Evolutionary conservation across 2,888 invertebrate genomes (phyloP).

Genomic region (Brachylomia viminalis): DNA sequence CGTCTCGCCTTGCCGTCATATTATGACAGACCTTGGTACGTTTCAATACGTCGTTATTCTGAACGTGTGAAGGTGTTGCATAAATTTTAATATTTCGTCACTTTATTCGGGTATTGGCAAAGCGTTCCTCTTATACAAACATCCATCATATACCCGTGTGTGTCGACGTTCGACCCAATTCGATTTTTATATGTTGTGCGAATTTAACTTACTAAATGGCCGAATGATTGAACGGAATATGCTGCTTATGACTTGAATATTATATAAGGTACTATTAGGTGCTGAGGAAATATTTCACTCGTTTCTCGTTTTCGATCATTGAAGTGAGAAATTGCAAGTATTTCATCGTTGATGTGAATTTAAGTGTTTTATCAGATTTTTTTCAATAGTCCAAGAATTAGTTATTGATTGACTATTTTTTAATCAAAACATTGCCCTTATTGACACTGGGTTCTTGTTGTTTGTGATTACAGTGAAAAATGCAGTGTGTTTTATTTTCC

Average conservation of each 20-base stretch:
- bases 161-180: slow-evolving; percentile 61
- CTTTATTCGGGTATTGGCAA: slow-evolving; percentile 57
- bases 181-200: slow-evolving; percentile 61
- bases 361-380: background rate
- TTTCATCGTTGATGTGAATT: slow-evolving; percentile 6
- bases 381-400: background rate
- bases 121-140: slow-evolving; percentile 50
- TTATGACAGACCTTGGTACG: slow-evolving; percentile 38
- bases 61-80: slow-evolving; percentile 50
- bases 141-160: slow-evolving; percentile 62
- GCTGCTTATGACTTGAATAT: slow-evolving; percentile 65
- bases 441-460: no score
- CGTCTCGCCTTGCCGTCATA: slow-evolving; percentile 29
- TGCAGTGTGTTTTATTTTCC: background rate
- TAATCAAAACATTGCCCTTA: background rate
- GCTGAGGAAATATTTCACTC: slow-evolving; percentile 35
- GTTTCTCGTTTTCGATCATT: slow-evolving; percentile 19
- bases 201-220: slow-evolving; percentile 63
- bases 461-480: background rate
- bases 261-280: slow-evolving; percentile 46
- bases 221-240: slow-evolving; percentile 60
- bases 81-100: slow-evolving; percentile 68
- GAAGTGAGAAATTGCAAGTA: slow-evolving; percentile 19
- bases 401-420: background rate
- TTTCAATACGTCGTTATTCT: slow-evolving; percentile 42